A percentile compares a stretch with the other conserved stretches of the same genome.
Evolutionary conservation across 92 coral and sea anemone genomes (phyloP).

Genomic region (Porites rus): DNA sequence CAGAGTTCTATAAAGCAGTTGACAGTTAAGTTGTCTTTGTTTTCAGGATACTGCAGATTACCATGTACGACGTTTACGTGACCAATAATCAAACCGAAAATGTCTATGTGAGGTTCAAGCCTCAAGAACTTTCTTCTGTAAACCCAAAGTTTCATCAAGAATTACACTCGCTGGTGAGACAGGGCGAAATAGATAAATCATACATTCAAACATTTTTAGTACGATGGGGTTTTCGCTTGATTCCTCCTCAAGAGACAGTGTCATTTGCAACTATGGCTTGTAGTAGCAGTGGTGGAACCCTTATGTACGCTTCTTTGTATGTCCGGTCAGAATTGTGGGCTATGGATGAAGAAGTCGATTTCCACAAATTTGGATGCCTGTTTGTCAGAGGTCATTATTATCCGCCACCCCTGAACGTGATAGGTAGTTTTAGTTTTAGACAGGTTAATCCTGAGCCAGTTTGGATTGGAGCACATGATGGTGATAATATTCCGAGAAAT

Average conservation of each 20-base stretch:
- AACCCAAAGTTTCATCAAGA: not conserved
- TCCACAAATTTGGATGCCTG: not conserved
- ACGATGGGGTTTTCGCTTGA: not conserved
- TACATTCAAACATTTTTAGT: not conserved
- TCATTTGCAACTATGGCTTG: not conserved
- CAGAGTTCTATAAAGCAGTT: no score
- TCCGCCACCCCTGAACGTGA: no score
- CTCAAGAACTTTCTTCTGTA: not conserved
- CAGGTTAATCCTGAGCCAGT: not conserved
- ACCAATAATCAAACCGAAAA: not conserved
- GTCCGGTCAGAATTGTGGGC: not conserved
- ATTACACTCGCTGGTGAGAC: not conserved
- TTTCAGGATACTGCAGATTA: not conserved
- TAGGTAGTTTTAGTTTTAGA: no score
- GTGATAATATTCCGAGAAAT: no score
- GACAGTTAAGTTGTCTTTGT: not conserved
- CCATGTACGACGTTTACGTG: constrained; percentile 1
- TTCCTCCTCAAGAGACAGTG: not conserved
- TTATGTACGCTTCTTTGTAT: not conserved
- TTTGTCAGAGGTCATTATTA: not conserved
- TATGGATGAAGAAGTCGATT: constrained; percentile 3
- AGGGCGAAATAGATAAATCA: not conserved
- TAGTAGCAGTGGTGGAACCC: not conserved
- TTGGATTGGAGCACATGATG: not conserved
- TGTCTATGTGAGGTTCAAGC: not conserved